These are phyloP conservation scores for Synaphobranchus kaupii DNA, from an alignment of 2,797 vertebrate genomes.

Conservation along the genomic window DNA sequence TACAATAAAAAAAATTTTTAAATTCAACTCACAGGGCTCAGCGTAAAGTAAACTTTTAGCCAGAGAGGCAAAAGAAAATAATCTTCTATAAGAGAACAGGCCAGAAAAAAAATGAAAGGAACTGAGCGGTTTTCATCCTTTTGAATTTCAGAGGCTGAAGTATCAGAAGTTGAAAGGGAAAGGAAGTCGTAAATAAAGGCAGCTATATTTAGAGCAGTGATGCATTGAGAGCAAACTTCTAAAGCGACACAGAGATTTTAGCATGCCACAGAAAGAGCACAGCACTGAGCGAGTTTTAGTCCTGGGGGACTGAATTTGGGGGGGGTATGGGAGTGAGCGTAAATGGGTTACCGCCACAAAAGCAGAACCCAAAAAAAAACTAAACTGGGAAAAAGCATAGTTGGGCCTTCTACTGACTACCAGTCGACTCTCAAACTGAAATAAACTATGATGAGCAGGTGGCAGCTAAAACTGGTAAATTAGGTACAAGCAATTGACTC, in stretches of 20 bases:
- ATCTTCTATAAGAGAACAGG: not conserved
- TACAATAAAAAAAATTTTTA: not conserved
- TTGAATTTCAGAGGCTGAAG: not conserved
- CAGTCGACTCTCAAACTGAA: not conserved
- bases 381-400: not conserved
- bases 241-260: conserved; percentile 18
- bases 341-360: conserved; percentile 8
- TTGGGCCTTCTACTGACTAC: not conserved
- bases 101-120: not conserved
- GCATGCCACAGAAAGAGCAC: not conserved
- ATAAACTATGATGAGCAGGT: not conserved
- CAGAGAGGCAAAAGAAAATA: not conserved
- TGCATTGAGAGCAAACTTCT: conserved; percentile 2
- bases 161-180: not conserved
- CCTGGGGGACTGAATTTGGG: conserved; percentile 3
- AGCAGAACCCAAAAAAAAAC: not conserved
- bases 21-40: not conserved
- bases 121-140: not conserved
- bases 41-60: not conserved
- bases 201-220: conserved; percentile 13
- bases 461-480: not conserved
- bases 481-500: not conserved
- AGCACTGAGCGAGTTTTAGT: not conserved
- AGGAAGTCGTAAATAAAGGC: not conserved
- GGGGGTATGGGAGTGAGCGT: not conserved